A percentile compares a stretch with the other conserved stretches of the same genome.
These are phyloP conservation scores for Palythoa grandiflora DNA, from an alignment of 92 coral and sea anemone genomes.

Conservation along the genomic window DNA sequence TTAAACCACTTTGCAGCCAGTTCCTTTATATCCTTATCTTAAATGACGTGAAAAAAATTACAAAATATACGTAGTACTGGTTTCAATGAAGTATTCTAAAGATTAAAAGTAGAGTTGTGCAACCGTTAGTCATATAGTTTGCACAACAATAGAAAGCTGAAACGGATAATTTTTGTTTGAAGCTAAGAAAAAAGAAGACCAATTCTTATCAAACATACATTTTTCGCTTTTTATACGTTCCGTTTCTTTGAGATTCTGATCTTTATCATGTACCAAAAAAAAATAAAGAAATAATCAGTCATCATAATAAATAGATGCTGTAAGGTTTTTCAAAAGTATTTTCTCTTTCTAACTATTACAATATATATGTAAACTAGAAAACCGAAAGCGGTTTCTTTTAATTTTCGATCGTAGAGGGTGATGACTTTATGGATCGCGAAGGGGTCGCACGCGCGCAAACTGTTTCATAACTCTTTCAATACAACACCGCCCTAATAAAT, in stretches of 20 bases:
- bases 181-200: background rate
- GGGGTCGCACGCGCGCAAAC: background rate
- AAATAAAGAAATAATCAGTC: background rate
- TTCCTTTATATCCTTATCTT: no score
- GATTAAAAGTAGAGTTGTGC: background rate
- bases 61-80: background rate
- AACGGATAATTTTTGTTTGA: background rate
- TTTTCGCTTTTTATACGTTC: background rate
- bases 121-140: background rate
- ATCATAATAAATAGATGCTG: background rate
- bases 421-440: background rate
- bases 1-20: no score
- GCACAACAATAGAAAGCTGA: background rate
- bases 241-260: background rate
- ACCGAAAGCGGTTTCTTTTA: slow-evolving; percentile 1
- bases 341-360: background rate
- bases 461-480: background rate
- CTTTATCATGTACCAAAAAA: background rate
- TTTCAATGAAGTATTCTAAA: background rate
- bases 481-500: background rate
- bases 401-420: background rate
- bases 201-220: background rate
- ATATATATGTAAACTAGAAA: slow-evolving; percentile 4
- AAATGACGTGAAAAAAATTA: no score
- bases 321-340: background rate